Evolutionary conservation across 2,113 vertebrate species (phyloP).

Genomic region (Rafetus swinhoei): DNA sequence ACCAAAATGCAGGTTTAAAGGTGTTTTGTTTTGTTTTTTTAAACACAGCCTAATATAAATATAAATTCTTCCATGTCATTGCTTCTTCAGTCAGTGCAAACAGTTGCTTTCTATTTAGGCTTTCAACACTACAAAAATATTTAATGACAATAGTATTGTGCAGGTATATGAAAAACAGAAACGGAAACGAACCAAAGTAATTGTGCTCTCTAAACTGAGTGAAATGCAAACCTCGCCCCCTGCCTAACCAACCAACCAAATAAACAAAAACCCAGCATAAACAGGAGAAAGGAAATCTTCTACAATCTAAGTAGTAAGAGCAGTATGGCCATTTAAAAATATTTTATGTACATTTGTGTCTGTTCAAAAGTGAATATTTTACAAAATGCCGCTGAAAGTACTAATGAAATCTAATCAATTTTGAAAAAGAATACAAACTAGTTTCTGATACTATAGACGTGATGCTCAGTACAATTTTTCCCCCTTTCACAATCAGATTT

Average conservation of each 20-base stretch:
- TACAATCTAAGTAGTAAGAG: neutral
- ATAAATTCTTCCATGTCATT: neutral
- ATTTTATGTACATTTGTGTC: neutral
- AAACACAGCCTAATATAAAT: neutral
- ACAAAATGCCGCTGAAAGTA: neutral
- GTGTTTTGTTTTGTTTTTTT: neutral
- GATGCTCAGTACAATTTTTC: neutral
- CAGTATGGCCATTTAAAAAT: neutral
- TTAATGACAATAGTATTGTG: neutral
- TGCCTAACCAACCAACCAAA: too few species aligned
- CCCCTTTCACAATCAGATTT: neutral
- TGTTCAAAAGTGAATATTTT: neutral
- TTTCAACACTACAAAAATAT: neutral
- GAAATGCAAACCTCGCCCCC: neutral
- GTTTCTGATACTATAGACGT: neutral
- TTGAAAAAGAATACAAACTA: neutral
- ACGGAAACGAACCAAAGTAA: neutral
- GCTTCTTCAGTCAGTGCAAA: neutral
- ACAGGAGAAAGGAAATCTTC: neutral
- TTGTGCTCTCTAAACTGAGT: neutral
- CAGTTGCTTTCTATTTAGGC: neutral
- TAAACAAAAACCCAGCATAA: neutral
- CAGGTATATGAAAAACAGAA: neutral
- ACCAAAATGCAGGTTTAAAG: neutral
- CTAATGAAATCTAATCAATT: neutral